Base-by-base conservation (phyloP, 2,888 invertebrate genomes). In the Calliopum simillimum region DNA sequence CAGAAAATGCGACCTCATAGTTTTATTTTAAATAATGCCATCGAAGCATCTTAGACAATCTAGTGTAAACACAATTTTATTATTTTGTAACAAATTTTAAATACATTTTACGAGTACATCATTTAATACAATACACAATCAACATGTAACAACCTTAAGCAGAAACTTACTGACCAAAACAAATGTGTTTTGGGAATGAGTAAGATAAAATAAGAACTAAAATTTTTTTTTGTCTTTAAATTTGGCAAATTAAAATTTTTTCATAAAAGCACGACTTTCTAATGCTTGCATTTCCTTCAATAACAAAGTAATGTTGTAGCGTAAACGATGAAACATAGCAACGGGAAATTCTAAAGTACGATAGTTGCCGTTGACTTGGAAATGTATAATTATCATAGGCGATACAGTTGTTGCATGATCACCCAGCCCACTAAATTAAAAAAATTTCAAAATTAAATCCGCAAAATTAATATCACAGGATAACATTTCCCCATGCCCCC, bases 301-400 rank as follows among this genome's bases (percentile, higher is more conserved):
- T 58, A 88, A 76, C 68, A 86, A 80, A 4, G 89, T 88, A 51
- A 89, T 80, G 47, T 87, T 86, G 73, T 88, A 88, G 12, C 89
- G 85, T 56, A 89, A 74, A 59, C 87, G 85, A 79, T 89, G 89
- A 75, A 89, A 89, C 80, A 87, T 87, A 2, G 86, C 75, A 25
- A 89, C 77, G 23, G 88, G 87, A 64, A 88, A 78, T 80, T 89
- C 88, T 73, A 89, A 86, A 43, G 86, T 87, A 55, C 86, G 82
- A 67, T 81, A 82, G 70, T 87, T 84, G 3, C 87, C 88, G 71
- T 86, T 87, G 43, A 80, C 80, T 69, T 84, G 87, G 81, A 89
- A 88, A 76, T 89, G 87, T 76, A 89, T 81, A 16, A 88, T 81
- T 71, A 89, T 86, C 51, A 86, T 87, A 14, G 89, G 89, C 73